Base-by-base conservation (phyloP, 2,797 vertebrate genomes). In the Pangasius larnaudii region DNA sequence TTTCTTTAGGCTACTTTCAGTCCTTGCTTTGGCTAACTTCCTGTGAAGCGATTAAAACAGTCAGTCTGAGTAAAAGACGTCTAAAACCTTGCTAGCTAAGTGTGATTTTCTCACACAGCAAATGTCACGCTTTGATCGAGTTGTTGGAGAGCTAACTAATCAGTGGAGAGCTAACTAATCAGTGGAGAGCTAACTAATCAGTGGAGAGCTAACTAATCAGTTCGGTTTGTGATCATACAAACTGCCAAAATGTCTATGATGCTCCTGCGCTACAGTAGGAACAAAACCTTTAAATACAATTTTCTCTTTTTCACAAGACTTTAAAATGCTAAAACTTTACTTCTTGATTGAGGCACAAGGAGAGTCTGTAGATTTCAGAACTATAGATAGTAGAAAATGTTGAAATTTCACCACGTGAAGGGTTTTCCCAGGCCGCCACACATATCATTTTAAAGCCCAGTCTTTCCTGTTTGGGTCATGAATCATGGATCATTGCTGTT, bases 351-450 rank as follows among this genome's bases (percentile, higher is more conserved):
- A 24, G 11, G 27, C 11, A n/a, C 7, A n/a, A 71, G 16, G 36
- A 71, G 39, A 9, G 36, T 71, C 33, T 19, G 8, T 3, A n/a
- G 5, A 18, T 77, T 49, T 75, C 27, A 51, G 13, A 51, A 51
- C 19, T 51, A 19, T 0, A 39, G n/a, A 14, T 27, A 24, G 36
- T n/a, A 46, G 8, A 83, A 63, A 18, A 49, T n/a, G 59, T 65
- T 65, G 13, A 83, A 30, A 65, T 49, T 19, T 49, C 42, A 65
- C 27, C n/a, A 33, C 13, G 16, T 22, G n/a, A 33, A 84, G 81
- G 61, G 24, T 67, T 67, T 84, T 67, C 63, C 81, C 81, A 5
- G 81, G n/a, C 59, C 59, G 4, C 81, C 81, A 67, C 36, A 24
- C 78, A 9, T 14, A 16, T 63, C 36, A 61, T 56, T 56, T 79